phyloP scores from a whole-genome alignment of 2,888 invertebrate species.

The Folsomia candida region DNA sequence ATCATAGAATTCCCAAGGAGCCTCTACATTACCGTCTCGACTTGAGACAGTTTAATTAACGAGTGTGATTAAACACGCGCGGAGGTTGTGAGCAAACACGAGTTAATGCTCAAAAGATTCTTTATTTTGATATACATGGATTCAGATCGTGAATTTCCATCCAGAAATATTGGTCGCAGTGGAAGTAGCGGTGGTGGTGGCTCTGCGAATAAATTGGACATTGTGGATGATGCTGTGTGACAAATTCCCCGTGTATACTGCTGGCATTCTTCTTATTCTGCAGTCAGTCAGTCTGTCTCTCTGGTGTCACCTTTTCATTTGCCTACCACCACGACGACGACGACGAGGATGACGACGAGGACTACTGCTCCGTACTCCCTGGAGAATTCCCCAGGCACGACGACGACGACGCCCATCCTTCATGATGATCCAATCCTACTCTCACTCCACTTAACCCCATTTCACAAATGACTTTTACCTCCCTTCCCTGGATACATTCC shows the following conservation, averaged over 20 bases:
- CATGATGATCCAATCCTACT: neutral
- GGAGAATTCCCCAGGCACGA: conserved; percentile 43
- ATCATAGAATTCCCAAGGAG: conserved; percentile 51
- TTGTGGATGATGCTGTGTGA: conserved; percentile 48
- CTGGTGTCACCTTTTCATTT: conserved; percentile 51
- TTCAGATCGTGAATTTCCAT: no score
- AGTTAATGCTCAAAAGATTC: neutral
- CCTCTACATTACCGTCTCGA: conserved; percentile 51
- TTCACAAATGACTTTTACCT: conserved; percentile 46
- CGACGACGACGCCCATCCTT: conserved; percentile 30
- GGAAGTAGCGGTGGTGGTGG: neutral
- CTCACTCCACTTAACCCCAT: conserved; percentile 40
- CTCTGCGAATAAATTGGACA: conserved; percentile 47
- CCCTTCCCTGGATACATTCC: conserved; percentile 5
- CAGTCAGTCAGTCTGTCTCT: conserved; percentile 45
- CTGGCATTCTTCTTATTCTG: conserved; percentile 33
- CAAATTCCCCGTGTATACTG: conserved; percentile 47
- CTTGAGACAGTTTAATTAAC: conserved; percentile 52
- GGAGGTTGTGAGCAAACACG: conserved; percentile 50
- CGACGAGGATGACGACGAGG: no score
- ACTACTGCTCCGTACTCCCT: no score
- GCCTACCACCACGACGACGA: conserved; percentile 42
- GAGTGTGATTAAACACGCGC: conserved; percentile 51
- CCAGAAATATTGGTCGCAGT: no score
- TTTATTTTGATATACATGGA: conserved; percentile 19